A percentile compares a stretch with the other conserved stretches of the same genome.
Conservation (phyloP, 2,888 invertebrate genomes). For the Diarsia dahlii region DNA sequence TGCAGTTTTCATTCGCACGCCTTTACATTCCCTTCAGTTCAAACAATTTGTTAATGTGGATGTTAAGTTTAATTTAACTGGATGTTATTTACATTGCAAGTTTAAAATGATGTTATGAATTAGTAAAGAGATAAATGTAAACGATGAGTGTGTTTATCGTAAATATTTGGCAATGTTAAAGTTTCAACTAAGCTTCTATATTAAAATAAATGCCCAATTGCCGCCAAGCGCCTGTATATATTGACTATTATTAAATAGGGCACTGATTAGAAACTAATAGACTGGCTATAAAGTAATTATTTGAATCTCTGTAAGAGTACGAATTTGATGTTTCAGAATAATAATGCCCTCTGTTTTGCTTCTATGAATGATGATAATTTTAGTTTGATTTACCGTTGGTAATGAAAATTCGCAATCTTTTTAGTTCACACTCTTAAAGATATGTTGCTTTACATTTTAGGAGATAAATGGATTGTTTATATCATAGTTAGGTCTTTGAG, state of each 20-base stretch:
- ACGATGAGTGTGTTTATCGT: conserved; percentile 51
- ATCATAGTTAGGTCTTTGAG: conserved; percentile 48
- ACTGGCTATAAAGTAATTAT: conserved; percentile 82
- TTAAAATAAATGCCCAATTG: conserved; percentile 68
- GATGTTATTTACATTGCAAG: conserved; percentile 43
- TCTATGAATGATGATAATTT: conserved; percentile 53
- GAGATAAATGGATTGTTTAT: conserved; percentile 28
- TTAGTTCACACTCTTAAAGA: conserved; percentile 41
- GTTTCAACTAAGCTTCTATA: conserved; percentile 49
- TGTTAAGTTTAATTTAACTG: conserved; percentile 58
- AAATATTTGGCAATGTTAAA: conserved; percentile 55
- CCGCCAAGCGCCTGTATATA: conserved; percentile 87
- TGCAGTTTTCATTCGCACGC: conserved; percentile 43
- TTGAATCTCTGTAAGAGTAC: conserved; percentile 88
- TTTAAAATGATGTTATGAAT: conserved; percentile 41
- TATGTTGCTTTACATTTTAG: conserved; percentile 50
- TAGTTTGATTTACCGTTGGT: conserved; percentile 58
- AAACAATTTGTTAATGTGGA: conserved; percentile 53
- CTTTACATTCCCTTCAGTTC: conserved; percentile 68
- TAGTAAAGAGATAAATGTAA: conserved; percentile 23
- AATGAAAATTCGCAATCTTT: conserved; percentile 38
- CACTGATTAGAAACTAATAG: conserved; percentile 83
- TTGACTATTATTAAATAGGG: conserved; percentile 72
- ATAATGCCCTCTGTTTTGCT: conserved; percentile 46
- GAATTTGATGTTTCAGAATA: conserved; percentile 58